Base-by-base conservation (phyloP, 2,888 invertebrate genomes). In the Xanthostigma xanthostigma region DNA sequence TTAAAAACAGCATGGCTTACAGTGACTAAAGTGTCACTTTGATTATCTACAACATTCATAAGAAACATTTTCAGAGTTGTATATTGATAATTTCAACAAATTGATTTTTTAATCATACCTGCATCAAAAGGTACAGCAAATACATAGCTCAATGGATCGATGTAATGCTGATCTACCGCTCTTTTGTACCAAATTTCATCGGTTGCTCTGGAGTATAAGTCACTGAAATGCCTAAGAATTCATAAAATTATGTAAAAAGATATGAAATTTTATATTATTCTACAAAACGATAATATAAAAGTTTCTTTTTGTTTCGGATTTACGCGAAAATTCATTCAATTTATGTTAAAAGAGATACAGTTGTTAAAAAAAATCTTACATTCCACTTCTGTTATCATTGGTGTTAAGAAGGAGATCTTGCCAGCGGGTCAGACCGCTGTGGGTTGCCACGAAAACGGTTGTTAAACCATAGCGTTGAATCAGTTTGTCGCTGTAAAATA, bases 171-270 rank as follows among this genome's bases (percentile, higher is more conserved):
- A 63, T 93, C 92, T 2, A 93, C 88, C 0, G 93, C 91, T 46
- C 93, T 73, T 56, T 84, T 84, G 63, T 92, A 93, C 91, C 92
- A 93, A 36, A 87, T 78, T 50, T 87, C 84, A 61, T 93, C 92
- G 69, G 86, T 87, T 0, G 90, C 88, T 53, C 84, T 73, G 1
- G 80, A 77, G 62, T 90, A 83, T 51, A 74, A 76, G 57, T 88
- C 85, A 57, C 85, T 85, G 60, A 92, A 92, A 63, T 83, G 82
- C 27, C 91, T 91, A 27, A 27, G 3, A 27, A 27, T 6, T 27
- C 27, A 27, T 27, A 27, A 42, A 36, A 39, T 13, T 34, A 45
- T 13, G 27, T 41, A 45, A 38, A 39, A 49, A 33, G n/a, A 10
- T 49, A 35, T n/a, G 11, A 39, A 8, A 41, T 14, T 34, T 27